Conservation (phyloP, 2,113 vertebrate genomes). For the Anas platyrhynchos region DNA sequence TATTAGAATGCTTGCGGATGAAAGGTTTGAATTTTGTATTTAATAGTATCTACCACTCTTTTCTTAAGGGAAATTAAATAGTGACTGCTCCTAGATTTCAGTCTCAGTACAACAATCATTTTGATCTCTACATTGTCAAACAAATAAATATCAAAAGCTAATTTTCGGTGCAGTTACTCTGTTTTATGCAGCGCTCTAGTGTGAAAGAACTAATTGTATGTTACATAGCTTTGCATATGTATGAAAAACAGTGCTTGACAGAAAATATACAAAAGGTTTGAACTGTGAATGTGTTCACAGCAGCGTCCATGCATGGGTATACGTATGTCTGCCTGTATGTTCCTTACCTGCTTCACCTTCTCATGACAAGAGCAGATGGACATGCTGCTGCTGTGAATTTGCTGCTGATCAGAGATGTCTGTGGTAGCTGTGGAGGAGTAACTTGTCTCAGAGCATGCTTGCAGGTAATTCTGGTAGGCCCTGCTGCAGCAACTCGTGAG, state of each 20-base stretch:
- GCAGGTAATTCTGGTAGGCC: neutral
- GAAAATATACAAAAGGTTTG: neutral
- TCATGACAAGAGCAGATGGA: neutral
- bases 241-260: neutral
- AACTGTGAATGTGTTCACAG: neutral
- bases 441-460: neutral
- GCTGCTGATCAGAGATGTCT: neutral
- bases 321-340: neutral
- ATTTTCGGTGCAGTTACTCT: conserved; percentile 2
- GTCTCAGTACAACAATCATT: conserved; percentile 4
- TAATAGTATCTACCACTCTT: neutral
- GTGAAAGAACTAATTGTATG: conserved; percentile 12
- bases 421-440: neutral
- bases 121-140: conserved; percentile 37
- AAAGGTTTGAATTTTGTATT: conserved; percentile 28
- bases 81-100: neutral
- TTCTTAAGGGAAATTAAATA: conserved; percentile 22
- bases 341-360: neutral
- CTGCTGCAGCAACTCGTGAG: neutral
- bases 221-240: neutral
- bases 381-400: neutral
- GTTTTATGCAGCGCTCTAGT: neutral
- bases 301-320: neutral
- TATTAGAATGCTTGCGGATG: neutral
- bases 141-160: conserved; percentile 41